Evolutionary conservation across 2,113 vertebrate genomes (phyloP).

Genomic region (Centropus unirufus): DNA sequence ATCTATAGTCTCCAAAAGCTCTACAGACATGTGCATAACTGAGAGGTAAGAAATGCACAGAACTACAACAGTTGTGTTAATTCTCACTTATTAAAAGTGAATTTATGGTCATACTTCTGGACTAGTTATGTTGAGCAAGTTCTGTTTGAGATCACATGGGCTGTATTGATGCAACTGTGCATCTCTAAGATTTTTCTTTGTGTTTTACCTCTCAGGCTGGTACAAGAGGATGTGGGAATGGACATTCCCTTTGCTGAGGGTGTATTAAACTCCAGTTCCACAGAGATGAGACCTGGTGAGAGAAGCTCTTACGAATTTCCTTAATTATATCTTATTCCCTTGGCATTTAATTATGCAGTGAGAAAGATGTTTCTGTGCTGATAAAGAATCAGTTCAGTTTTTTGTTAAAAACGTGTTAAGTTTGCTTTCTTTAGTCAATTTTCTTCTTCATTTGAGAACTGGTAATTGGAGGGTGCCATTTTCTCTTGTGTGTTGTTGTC

Average conservation of each 20-base stretch:
- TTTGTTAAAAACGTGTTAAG: not conserved
- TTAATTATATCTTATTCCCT: not conserved
- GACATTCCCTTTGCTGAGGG: conserved; percentile 80
- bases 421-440: conserved; percentile 31
- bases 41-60: not conserved
- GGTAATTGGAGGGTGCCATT: not conserved
- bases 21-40: not conserved
- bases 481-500: not conserved
- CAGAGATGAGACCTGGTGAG: conserved; percentile 89
- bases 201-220: conserved; percentile 72
- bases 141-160: not conserved
- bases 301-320: conserved; percentile 1
- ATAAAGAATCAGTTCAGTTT: not conserved
- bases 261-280: conserved; percentile 67
- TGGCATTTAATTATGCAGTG: conserved; percentile 45
- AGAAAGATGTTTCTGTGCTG: conserved; percentile 36
- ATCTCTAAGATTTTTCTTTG: not conserved
- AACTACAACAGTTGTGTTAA: not conserved
- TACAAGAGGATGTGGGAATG: conserved; percentile 84
- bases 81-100: not conserved
- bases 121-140: not conserved
- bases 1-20: not conserved
- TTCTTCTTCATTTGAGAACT: conserved; percentile 9
- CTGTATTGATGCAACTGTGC: not conserved
- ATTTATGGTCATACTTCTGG: not conserved